Evolutionary conservation across 2,113 vertebrate species (phyloP), one percentile per base, ranked within the genome.

Genomic region (Guaruba guarouba): DNA sequence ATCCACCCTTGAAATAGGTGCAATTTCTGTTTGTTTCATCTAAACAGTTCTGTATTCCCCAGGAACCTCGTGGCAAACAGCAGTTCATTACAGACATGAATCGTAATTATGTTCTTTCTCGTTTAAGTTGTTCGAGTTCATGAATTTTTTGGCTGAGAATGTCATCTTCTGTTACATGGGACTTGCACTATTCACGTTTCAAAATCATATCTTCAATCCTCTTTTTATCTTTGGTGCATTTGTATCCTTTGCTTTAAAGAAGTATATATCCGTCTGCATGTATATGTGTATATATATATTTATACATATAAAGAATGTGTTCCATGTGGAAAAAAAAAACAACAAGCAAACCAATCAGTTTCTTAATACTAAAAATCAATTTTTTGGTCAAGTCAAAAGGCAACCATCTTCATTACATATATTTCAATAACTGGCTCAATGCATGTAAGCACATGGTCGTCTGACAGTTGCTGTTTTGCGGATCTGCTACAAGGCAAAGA

Each of bases 141-240:
- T 99, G 98, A 98, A 98, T 96, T 99, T 99, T 97, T 97, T 99
- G 95, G 98, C 98, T 77, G 99, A 99, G 97, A 99, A 99, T 22
- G 98, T 98, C 97, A 98, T 99, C 98, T 99, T 98, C 98, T 98
- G 98, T 86, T 98, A 98, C 96, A 98, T 99, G 98, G 98, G 99
- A 94, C 98, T 98, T 33, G 97, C 98, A 2, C 83, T 99, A 76
- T 98, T 99, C 97, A 98, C 97, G 0, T 98, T 98, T 96, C 98
- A 98, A 96, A 98, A 98, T 86, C 98, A 98, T 68, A 97, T 98
- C 96, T 99, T 99, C 96, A 98, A 97, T 89, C 97, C 96, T 48
- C 85, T 98, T 84, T 99, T 99, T 95, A 98, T 99, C 95, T 97
- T 97, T 22, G 98, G 98, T 80, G 98, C 98, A 90, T 97, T 98